Conservation (phyloP, 2,888 invertebrate species). For the Fragum fragum region DNA sequence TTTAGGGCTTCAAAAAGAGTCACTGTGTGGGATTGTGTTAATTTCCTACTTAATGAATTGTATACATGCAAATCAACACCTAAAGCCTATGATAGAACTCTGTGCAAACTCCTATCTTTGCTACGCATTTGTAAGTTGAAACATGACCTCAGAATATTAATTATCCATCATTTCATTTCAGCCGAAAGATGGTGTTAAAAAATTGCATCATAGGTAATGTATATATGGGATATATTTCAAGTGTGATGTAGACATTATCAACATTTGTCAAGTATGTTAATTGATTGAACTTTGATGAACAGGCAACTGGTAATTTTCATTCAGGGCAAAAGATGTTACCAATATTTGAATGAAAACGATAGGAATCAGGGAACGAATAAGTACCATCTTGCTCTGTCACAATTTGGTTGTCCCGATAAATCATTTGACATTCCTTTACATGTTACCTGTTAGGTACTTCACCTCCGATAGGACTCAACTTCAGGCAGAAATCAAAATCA, state of each 20-base stretch:
- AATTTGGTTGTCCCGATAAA: neutral
- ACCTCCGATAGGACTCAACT: constrained; percentile 14
- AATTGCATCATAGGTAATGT: constrained; percentile 21
- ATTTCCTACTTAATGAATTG: no score
- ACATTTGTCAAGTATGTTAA: no score
- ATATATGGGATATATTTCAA: neutral
- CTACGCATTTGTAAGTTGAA: neutral
- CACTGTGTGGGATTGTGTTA: no score
- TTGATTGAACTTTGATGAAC: no score
- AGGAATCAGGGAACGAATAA: neutral
- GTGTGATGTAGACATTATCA: no score
- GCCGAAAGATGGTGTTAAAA: constrained; percentile 48
- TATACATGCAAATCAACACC: no score
- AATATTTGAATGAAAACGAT: no score
- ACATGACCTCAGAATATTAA: constrained; percentile 22
- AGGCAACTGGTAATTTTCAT: no score
- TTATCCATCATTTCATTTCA: constrained; percentile 19
- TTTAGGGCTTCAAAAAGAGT: no score
- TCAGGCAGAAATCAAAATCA: constrained; percentile 67
- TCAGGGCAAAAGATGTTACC: no score
- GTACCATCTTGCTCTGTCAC: neutral
- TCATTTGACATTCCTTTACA: neutral
- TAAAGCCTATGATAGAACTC: no score
- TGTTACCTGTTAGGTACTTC: neutral
- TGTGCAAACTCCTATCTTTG: no score